phyloP scores from a whole-genome alignment of 2,113 vertebrate genomes.

The Sebastes schlegelii region DNA sequence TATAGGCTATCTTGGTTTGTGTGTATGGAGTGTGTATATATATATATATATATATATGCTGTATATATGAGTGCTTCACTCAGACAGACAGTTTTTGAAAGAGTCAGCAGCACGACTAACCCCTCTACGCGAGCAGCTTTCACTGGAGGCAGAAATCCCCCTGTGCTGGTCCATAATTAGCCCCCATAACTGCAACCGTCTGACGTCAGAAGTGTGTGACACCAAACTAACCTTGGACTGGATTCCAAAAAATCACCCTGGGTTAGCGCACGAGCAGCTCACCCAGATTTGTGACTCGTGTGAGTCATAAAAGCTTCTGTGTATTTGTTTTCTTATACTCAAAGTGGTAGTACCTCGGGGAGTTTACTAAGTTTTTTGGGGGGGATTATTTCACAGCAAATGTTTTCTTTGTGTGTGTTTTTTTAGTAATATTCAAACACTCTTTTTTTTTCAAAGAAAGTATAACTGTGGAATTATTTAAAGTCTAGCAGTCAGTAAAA shows the following conservation, averaged over 20 bases:
- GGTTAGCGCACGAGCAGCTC: constrained; percentile 40
- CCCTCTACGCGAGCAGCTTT: constrained; percentile 59
- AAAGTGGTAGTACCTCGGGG: constrained; percentile 8
- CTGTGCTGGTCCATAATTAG: constrained; percentile 77
- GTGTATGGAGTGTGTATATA: constrained; percentile 7
- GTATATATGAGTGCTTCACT: constrained; percentile 51
- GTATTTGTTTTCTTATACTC: constrained; percentile 20
- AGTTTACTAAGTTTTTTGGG: neutral
- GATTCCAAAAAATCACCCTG: constrained; percentile 61
- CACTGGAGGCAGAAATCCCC: constrained; percentile 74
- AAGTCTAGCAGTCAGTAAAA: neutral
- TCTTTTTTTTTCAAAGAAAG: neutral
- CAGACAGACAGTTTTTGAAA: constrained; percentile 70
- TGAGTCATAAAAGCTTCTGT: constrained; percentile 38
- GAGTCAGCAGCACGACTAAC: constrained; percentile 75
- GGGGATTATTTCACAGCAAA: constrained; percentile 18
- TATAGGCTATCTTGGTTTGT: constrained; percentile 35
- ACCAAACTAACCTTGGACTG: constrained; percentile 79
- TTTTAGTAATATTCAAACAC: neutral
- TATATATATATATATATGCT: neutral
- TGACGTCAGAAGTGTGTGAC: constrained; percentile 73
- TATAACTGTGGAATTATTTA: neutral
- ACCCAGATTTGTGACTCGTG: constrained; percentile 39
- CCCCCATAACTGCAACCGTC: constrained; percentile 63
- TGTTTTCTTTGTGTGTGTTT: constrained; percentile 1